A percentile compares a stretch with the other conserved stretches of the same genome.
Conservation (phyloP, 1,140 invertebrate species). For the Eciton burchellii region DNA sequence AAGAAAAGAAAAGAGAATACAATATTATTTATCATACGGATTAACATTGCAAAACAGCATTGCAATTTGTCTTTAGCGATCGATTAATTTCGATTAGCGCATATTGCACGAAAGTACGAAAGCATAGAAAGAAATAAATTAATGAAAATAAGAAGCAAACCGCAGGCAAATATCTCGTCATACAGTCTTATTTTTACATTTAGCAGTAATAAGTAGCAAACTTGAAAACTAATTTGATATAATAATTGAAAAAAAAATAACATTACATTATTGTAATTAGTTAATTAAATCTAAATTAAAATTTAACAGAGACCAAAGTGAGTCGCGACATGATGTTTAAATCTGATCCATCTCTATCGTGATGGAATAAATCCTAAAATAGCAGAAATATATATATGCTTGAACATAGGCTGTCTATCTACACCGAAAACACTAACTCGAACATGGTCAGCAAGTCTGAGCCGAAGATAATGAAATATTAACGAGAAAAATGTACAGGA, state of each 20-base stretch:
- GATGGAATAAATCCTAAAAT: not conserved
- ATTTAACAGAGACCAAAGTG: not conserved
- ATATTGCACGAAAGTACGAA: conserved; percentile 1
- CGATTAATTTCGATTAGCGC: not conserved
- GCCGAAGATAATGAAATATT: conserved; percentile 62
- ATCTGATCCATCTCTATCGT: conserved; percentile 6
- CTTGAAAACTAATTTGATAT: too few relatives aligned
- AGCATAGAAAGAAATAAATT: conserved; percentile 27
- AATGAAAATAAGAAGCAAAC: conserved; percentile 31
- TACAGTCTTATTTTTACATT: conserved; percentile 19
- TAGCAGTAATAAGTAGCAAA: too few relatives aligned
- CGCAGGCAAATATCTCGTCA: too few relatives aligned
- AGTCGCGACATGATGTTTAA: not conserved
- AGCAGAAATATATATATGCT: not conserved
- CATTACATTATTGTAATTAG: not conserved
- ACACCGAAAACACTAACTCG: not conserved
- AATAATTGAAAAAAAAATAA: conserved; percentile 51
- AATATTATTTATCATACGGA: conserved; percentile 22
- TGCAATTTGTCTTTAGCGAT: too few relatives aligned
- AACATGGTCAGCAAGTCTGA: conserved; percentile 6
- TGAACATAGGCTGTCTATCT: conserved; percentile 8
- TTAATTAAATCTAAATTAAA: too few relatives aligned
- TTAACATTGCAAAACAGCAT: too few relatives aligned
- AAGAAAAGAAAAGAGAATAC: conserved; percentile 24
- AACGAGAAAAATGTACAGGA: conserved; percentile 71